Evolutionary conservation across 2,113 vertebrate species (phyloP), one percentile per base, ranked within the genome.

Genomic region (Hystrix cristata): DNA sequence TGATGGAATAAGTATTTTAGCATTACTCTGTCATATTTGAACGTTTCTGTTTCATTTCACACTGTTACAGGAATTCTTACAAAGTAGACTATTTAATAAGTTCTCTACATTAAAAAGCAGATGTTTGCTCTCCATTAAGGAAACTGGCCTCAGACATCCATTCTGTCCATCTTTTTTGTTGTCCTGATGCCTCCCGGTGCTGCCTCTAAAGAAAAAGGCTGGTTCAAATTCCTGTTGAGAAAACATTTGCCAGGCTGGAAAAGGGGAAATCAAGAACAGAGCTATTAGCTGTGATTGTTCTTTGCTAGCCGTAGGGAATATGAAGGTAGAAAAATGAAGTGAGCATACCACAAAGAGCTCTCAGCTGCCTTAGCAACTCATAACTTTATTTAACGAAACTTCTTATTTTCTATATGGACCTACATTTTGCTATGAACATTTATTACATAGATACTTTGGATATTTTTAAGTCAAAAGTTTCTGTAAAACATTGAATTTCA

Each of bases 391-490:
- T 87, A 25, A 82, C 65, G 38, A 76, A 91, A 82, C 51, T 90
- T 74, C 51, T 25, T 82, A 5, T 82, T 95, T 92, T 94, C 21
- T 74, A 21, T 65, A 31, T 59, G 51, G 34, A 25, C 10, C 85
- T 48, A 84, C 6, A 7, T 16, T 95, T 91, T 88, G 21, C 59
- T 96, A 25, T 95, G 55, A 93, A 91, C 38, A 88, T 7, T 31
- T n/a, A 46, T 84, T 65, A 64, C 78, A 59, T 65, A 65, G n/a
- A 87, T 91, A 81, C 53, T 85, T 43, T 82, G 38, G 34, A 55
- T 53, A 81, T 69, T 91, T 62, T 85, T 91, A 60, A 53, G 93
- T 93, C 53, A 81, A 91, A 97, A 71, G 48, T 69, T 74, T 65
- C 71, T 62, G 43, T 78, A 43, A 81, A 87, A 81, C 48, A 87